Evolutionary conservation across 1,140 invertebrate species (phyloP).

Genomic region (Heliconius hewitsoni): DNA sequence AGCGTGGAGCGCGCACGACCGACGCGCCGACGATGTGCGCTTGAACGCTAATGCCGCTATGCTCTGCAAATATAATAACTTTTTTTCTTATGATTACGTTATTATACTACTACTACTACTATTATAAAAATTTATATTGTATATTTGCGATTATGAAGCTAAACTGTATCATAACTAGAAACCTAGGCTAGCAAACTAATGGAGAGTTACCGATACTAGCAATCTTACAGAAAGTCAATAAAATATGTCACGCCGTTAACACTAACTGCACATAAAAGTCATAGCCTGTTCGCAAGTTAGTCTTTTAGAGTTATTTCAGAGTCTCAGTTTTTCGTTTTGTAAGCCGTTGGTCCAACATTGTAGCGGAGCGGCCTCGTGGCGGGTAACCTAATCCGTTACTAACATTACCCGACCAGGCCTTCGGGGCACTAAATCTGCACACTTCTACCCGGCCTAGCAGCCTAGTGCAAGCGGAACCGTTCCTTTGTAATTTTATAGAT

Average conservation of each 20-base stretch:
- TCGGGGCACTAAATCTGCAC: conserved; percentile 12
- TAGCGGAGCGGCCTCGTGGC: not conserved
- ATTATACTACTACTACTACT: not conserved
- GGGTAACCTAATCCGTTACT: conserved; percentile 20
- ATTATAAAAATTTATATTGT: not conserved
- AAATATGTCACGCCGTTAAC: conserved; percentile 1
- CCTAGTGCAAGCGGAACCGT: not conserved
- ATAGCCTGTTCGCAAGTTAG: not conserved
- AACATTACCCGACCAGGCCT: conserved; percentile 12
- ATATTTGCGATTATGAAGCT: not conserved
- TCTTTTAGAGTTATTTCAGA: conserved; percentile 1
- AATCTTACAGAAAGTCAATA: not conserved
- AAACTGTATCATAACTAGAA: not conserved
- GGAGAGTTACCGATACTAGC: not conserved
- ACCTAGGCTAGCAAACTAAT: not conserved
- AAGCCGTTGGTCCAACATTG: not conserved
- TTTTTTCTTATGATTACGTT: not conserved
- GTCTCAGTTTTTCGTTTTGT: not conserved
- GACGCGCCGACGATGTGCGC: conserved; percentile 28
- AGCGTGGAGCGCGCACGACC: conserved; percentile 29
- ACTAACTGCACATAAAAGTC: not conserved
- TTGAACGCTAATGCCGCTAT: conserved; percentile 28
- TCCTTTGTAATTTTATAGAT: not conserved
- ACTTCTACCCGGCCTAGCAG: not conserved
- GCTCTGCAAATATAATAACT: conserved; percentile 14